Evolutionary conservation across 2,888 invertebrate species (phyloP).

Genomic region (Tineola bisselliella): DNA sequence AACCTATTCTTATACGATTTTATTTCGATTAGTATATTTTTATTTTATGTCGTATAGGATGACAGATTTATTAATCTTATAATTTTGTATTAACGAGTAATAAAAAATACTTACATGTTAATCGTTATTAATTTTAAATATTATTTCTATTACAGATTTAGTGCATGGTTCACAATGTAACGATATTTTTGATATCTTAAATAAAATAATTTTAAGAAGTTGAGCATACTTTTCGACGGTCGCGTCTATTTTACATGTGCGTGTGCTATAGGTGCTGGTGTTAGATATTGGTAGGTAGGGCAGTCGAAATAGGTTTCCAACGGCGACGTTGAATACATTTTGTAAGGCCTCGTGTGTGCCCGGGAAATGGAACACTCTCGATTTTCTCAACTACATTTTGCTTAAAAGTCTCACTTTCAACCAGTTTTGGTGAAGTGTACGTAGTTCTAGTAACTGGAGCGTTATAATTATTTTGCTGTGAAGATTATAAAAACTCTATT

Average conservation of each 20-base stretch:
- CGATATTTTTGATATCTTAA: too few species aligned
- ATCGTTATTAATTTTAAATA: background rate
- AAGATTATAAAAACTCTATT: too few species aligned
- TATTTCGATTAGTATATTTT: too few species aligned
- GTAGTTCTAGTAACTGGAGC: background rate
- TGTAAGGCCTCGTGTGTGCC: slow-evolving; percentile 44
- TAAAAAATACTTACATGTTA: too few species aligned
- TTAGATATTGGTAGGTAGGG: slow-evolving; percentile 53
- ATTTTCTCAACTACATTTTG: slow-evolving; percentile 32
- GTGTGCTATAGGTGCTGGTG: slow-evolving; percentile 58
- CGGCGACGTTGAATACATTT: slow-evolving; percentile 59
- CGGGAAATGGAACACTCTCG: slow-evolving; percentile 29
- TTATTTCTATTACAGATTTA: too few species aligned
- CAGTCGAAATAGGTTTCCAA: slow-evolving; percentile 57
- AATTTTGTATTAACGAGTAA: too few species aligned
- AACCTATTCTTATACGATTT: too few species aligned
- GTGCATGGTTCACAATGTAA: too few species aligned
- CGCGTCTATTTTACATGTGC: slow-evolving; percentile 65
- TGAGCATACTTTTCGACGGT: slow-evolving; percentile 36
- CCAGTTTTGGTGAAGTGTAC: slow-evolving; percentile 21
- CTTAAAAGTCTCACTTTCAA: slow-evolving; percentile 34
- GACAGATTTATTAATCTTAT: too few species aligned
- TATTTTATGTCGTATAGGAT: too few species aligned
- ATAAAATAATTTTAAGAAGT: slow-evolving; percentile 20
- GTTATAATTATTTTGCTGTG: background rate